phyloP scores from a whole-genome alignment of 2,888 invertebrate genomes.

The Himalopsyche tibetana region DNA sequence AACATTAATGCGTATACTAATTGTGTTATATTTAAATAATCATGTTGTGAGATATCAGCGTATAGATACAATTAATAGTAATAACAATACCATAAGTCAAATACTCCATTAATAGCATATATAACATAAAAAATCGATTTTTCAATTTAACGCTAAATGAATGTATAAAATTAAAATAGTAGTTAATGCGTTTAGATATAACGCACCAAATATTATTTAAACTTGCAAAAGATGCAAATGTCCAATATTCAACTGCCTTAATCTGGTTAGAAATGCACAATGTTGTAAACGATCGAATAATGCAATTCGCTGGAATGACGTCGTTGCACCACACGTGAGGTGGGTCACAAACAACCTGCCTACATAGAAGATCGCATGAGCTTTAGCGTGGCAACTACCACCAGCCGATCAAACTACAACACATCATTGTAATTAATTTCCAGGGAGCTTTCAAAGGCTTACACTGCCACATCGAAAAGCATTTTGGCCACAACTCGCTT shows the following conservation, averaged over 20 bases:
- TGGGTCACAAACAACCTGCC: neutral
- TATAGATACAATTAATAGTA: no score
- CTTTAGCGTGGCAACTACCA: neutral
- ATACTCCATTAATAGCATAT: no score
- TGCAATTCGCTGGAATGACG: slow-evolving; percentile 22
- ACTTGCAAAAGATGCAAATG: neutral
- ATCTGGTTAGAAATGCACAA: neutral
- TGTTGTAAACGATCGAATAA: neutral
- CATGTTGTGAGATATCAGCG: no score
- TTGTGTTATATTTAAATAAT: no score
- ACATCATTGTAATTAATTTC: slow-evolving; percentile 38
- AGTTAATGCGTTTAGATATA: no score
- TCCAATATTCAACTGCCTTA: neutral
- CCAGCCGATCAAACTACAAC: slow-evolving; percentile 39
- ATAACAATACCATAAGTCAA: no score
- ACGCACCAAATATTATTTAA: neutral
- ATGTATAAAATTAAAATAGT: no score
- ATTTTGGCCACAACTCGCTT: slow-evolving; percentile 25
- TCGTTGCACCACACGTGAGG: neutral
- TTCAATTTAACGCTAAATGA: no score
- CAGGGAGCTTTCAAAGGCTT: slow-evolving; percentile 1
- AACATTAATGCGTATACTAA: no score
- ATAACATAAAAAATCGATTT: no score
- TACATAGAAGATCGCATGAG: slow-evolving; percentile 14
- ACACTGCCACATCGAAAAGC: slow-evolving; percentile 10